Percentiles rank a stretch among this genome's conserved stretches.
phyloP scores from a whole-genome alignment of 1,140 invertebrate species.

The Drosophila kepulauana region DNA sequence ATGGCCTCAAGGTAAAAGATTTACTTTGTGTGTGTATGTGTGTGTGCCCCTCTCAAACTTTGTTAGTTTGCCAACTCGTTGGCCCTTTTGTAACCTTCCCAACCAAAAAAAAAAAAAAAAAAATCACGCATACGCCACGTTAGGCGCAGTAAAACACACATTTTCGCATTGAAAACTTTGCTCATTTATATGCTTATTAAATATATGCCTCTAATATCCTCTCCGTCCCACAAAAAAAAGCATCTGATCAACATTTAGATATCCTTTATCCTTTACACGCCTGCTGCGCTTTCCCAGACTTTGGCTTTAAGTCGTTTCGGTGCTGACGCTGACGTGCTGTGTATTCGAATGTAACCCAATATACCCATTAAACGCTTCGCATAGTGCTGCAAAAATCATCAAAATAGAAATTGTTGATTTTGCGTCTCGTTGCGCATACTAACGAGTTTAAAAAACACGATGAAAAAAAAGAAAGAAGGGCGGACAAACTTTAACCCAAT shows the following conservation, averaged over 20 bases:
- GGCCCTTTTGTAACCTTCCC: not conserved
- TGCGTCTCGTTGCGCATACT: conserved; percentile 81
- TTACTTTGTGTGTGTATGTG: not conserved
- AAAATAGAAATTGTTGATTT: conserved; percentile 83
- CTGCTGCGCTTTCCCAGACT: not conserved
- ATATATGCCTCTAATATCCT: conserved; percentile 37
- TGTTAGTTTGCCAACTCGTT: conserved; percentile 20
- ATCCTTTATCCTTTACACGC: conserved; percentile 15
- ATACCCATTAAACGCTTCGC: conserved; percentile 49
- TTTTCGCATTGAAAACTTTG: conserved; percentile 66
- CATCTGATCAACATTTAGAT: conserved; percentile 25
- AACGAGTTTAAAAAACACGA: conserved; percentile 64
- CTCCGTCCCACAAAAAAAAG: conserved; percentile 4
- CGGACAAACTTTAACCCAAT: no score
- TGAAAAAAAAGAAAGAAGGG: no score
- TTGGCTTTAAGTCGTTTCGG: not conserved
- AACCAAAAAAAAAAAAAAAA: not conserved
- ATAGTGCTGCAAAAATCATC: conserved; percentile 71
- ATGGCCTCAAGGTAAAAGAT: conserved; percentile 38
- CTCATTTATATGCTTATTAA: conserved; percentile 81
- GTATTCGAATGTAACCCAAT: conserved; percentile 19
- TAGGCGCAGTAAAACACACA: conserved; percentile 52
- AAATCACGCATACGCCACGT: conserved; percentile 62
- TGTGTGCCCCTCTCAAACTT: not conserved
- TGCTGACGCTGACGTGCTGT: not conserved